Conservation (phyloP, 2,797 vertebrate species). For the Tapirus indicus region DNA sequence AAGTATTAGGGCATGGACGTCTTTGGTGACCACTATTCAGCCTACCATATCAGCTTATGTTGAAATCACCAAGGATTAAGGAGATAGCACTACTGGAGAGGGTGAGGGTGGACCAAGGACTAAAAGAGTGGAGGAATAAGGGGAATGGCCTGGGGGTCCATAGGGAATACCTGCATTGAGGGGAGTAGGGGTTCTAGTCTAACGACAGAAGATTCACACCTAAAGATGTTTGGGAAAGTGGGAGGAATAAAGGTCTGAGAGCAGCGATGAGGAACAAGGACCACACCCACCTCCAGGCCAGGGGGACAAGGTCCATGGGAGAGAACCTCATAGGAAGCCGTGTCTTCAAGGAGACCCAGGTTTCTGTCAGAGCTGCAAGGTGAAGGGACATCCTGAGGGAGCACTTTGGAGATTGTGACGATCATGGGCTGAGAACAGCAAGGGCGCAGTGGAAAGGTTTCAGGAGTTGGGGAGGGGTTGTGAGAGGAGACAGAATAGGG, state of each 20-base stretch:
- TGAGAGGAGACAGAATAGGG: not conserved
- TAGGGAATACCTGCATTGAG: accelerated
- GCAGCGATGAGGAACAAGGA: not conserved
- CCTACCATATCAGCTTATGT: not conserved
- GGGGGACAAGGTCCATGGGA: not conserved
- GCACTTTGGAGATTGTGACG: not conserved
- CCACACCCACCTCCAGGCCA: not conserved
- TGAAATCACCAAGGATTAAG: not conserved
- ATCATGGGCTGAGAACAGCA: not conserved
- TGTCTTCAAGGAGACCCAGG: not conserved
- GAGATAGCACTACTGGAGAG: accelerated
- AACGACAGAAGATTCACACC: not conserved
- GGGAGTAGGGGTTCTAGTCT: accelerated
- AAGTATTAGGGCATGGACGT: not conserved
- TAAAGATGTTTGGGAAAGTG: not conserved
- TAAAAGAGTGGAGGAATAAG: not conserved
- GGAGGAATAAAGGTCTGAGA: not conserved
- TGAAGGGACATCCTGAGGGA: not conserved
- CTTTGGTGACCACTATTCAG: not conserved
- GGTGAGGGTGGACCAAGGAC: not conserved
- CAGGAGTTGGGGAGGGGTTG: not conserved
- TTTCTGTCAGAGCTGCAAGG: not conserved
- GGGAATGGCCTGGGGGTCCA: not conserved
- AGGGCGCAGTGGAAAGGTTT: not conserved
- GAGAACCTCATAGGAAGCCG: too few relatives aligned